Conservation (phyloP, 2,113 vertebrate species). For the Cynocephalus volans region DNA sequence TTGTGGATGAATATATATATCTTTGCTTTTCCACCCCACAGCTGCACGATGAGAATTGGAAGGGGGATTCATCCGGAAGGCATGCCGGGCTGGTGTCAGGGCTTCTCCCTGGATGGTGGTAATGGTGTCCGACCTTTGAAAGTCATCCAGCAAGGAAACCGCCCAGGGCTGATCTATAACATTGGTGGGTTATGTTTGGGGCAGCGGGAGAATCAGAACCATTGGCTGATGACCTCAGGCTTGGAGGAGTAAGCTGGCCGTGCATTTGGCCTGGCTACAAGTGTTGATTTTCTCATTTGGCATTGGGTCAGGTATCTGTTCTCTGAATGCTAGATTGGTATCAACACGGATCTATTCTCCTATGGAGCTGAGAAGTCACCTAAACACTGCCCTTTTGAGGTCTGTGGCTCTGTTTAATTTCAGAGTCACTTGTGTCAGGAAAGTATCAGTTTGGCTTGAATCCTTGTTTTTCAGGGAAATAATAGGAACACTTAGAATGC, state of each 20-base stretch:
- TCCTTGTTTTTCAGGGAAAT: slow-evolving; percentile 61
- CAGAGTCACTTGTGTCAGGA: slow-evolving; percentile 61
- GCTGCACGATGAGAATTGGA: slow-evolving; percentile 98
- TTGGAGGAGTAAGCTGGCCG: neutral
- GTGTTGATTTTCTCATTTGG: slow-evolving; percentile 46
- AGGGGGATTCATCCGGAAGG: slow-evolving; percentile 97
- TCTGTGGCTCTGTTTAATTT: slow-evolving; percentile 60
- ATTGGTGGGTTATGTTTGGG: slow-evolving; percentile 91
- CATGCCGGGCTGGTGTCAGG: slow-evolving; percentile 98
- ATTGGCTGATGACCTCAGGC: neutral
- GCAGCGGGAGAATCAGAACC: neutral
- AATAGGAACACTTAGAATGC: slow-evolving; percentile 72
- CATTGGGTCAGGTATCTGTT: slow-evolving; percentile 13
- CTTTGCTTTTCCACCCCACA: slow-evolving; percentile 82
- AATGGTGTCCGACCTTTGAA: slow-evolving; percentile 97
- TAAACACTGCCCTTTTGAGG: slow-evolving; percentile 35
- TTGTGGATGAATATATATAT: neutral
- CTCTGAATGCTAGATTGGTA: slow-evolving; percentile 14
- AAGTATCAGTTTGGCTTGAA: slow-evolving; percentile 70
- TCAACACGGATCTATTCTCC: neutral
- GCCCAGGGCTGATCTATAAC: slow-evolving; percentile 98
- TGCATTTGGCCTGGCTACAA: neutral
- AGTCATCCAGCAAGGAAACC: slow-evolving; percentile 97
- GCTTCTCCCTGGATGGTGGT: slow-evolving; percentile 97
- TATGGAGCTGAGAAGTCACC: slow-evolving; percentile 3